Percentiles rank a stretch among this genome's conserved stretches.
Conservation (phyloP, 23 tunicate genomes). For the Clavelina lepadiformis region DNA sequence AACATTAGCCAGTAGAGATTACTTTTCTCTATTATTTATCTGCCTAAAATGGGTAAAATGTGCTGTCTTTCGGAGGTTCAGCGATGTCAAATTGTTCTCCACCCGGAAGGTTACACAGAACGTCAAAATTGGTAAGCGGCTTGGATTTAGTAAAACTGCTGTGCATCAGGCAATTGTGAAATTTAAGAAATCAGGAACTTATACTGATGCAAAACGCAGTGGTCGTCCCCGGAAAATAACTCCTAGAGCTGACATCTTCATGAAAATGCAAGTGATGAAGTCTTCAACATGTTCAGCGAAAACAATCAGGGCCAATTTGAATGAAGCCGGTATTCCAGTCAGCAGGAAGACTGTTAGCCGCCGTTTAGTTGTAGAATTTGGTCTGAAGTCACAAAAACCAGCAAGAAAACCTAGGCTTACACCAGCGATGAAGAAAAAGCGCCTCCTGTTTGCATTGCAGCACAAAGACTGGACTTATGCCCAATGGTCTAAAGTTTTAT, state of each 20-base stretch:
- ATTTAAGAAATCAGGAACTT: neutral
- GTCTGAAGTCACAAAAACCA: conserved; percentile 10
- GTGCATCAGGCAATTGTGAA: conserved; percentile 9
- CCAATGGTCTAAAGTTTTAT: conserved; percentile 16
- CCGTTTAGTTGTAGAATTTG: conserved; percentile 2
- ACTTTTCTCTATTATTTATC: too few relatives aligned
- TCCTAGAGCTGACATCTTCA: conserved; percentile 2
- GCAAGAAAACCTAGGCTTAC: conserved; percentile 19
- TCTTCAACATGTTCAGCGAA: conserved; percentile 1
- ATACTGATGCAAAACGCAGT: neutral
- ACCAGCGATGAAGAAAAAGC: conserved; percentile 11
- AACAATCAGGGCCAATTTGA: neutral
- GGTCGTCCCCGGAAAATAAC: conserved; percentile 19
- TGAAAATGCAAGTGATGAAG: neutral
- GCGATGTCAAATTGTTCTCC: too few relatives aligned
- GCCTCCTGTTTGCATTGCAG: conserved; percentile 14
- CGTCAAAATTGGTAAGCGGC: too few relatives aligned
- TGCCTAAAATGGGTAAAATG: too few relatives aligned
- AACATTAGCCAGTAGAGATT: too few relatives aligned
- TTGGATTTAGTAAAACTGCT: conserved; percentile 7
- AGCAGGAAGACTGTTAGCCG: conserved; percentile 10
- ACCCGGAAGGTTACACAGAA: too few relatives aligned
- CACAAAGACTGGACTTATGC: conserved; percentile 9
- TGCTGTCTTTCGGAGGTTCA: too few relatives aligned
- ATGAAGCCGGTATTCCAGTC: neutral